Conservation (phyloP, 1,140 invertebrate species). For the Drosophila parabipectinata region DNA sequence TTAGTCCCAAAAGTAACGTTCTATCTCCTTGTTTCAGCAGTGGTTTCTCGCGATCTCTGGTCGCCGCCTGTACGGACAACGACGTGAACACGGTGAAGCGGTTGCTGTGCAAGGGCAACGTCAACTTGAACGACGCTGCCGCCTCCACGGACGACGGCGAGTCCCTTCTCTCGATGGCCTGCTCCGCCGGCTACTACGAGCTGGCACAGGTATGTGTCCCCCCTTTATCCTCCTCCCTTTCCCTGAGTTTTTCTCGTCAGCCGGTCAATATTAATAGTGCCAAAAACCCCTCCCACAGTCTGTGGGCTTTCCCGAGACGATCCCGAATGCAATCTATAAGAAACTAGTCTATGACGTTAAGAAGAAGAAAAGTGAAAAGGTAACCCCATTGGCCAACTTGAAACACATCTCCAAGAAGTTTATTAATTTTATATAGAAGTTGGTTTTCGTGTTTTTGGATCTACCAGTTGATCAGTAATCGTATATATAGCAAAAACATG, state of each 20-base stretch:
- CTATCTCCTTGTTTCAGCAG: conserved; percentile 55
- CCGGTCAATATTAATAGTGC: neutral
- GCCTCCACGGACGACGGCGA: conserved; percentile 97
- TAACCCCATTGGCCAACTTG: neutral
- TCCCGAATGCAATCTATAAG: conserved; percentile 2
- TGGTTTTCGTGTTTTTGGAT: too few relatives aligned
- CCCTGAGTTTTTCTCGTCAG: neutral
- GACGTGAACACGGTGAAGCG: conserved; percentile 95
- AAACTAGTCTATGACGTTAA: neutral
- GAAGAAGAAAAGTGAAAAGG: conserved; percentile 1
- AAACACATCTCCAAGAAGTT: too few relatives aligned
- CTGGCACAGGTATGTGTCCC: conserved; percentile 90
- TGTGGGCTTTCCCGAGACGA: conserved; percentile 3
- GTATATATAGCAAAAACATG: neutral
- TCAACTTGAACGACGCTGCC: conserved; percentile 93
- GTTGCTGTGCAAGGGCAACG: conserved; percentile 93
- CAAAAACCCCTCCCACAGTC: conserved; percentile 3
- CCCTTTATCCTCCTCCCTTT: neutral
- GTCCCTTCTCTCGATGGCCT: conserved; percentile 95
- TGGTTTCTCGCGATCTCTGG: conserved; percentile 79
- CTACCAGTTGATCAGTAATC: neutral
- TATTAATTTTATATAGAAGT: too few relatives aligned
- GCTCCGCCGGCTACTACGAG: conserved; percentile 97
- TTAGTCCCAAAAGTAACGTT: too few relatives aligned
- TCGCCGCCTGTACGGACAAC: conserved; percentile 93